These are phyloP conservation scores for Cantharis flavilabris DNA, from an alignment of 2,888 invertebrate genomes.

Conservation along the genomic window DNA sequence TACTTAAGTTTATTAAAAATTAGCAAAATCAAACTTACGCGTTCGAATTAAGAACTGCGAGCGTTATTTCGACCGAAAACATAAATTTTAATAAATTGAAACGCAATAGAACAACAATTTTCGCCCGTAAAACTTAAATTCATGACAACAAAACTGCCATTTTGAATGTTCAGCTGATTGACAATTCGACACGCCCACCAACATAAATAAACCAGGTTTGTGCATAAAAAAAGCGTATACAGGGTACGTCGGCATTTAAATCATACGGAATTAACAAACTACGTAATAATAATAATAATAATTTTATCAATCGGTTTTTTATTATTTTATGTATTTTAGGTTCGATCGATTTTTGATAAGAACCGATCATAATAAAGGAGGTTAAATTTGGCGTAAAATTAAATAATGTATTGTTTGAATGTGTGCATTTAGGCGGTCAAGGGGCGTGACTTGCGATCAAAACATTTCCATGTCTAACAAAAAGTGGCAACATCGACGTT, in stretches of 20 bases:
- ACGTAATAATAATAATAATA: constrained; percentile 1
- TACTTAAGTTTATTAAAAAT: neutral
- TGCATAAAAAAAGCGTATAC: neutral
- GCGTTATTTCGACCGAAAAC: neutral
- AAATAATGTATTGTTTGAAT: neutral
- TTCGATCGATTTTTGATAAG: neutral
- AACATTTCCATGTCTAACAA: neutral
- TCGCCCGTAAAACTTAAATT: neutral
- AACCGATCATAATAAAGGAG: neutral
- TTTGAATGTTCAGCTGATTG: constrained; percentile 53
- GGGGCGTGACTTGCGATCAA: neutral
- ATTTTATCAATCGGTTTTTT: neutral
- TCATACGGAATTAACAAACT: constrained; percentile 13
- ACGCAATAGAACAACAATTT: neutral
- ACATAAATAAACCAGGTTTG: constrained; percentile 50
- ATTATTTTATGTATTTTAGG: neutral
- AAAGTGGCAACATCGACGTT: neutral
- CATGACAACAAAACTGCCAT: constrained; percentile 40
- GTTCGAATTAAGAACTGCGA: neutral
- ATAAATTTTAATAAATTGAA: neutral
- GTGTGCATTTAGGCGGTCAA: neutral
- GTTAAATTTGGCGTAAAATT: neutral
- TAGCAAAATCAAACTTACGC: neutral
- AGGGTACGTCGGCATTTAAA: constrained; percentile 14
- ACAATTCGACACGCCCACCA: constrained; percentile 50